Conservation (phyloP, 2,888 invertebrate species). For the Coelopa pilipes region DNA sequence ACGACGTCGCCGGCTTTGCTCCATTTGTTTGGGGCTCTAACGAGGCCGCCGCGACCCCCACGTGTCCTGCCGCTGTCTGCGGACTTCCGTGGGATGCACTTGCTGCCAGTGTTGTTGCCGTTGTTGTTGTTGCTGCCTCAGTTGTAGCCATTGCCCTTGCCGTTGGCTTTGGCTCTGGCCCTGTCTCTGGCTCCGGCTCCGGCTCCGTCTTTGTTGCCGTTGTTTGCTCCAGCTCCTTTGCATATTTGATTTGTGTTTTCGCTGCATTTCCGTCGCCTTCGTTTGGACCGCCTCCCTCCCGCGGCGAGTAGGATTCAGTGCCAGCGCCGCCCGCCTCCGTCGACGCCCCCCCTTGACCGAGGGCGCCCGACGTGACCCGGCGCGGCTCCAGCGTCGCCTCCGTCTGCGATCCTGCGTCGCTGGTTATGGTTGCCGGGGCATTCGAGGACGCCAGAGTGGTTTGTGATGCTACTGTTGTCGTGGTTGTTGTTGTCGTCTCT, state of each 20-base stretch:
- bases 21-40: conserved; percentile 12
- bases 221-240: conserved; percentile 22
- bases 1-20: conserved; percentile 24
- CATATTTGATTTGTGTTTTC: conserved; percentile 36
- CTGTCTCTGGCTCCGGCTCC: no score
- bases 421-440: conserved; percentile 44
- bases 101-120: conserved; percentile 37
- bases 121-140: conserved; percentile 21
- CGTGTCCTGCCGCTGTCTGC: conserved; percentile 30
- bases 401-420: conserved; percentile 30
- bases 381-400: no score
- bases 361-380: background rate
- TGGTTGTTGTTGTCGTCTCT: conserved; percentile 29
- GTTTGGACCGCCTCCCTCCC: conserved; percentile 24
- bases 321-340: background rate
- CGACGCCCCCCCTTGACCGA: background rate
- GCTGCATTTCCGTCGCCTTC: conserved; percentile 27
- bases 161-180: conserved; percentile 40
- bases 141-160: conserved; percentile 7
- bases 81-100: conserved; percentile 46
- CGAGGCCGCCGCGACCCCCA: conserved; percentile 37
- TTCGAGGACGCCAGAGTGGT: conserved; percentile 43
- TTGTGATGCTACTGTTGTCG: conserved; percentile 37
- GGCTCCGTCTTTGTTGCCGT: conserved; percentile 19
- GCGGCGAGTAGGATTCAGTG: conserved; percentile 20